Base-by-base conservation (phyloP, 2,888 invertebrate genomes). In the Vannuccia rotundouncinata region DNA sequence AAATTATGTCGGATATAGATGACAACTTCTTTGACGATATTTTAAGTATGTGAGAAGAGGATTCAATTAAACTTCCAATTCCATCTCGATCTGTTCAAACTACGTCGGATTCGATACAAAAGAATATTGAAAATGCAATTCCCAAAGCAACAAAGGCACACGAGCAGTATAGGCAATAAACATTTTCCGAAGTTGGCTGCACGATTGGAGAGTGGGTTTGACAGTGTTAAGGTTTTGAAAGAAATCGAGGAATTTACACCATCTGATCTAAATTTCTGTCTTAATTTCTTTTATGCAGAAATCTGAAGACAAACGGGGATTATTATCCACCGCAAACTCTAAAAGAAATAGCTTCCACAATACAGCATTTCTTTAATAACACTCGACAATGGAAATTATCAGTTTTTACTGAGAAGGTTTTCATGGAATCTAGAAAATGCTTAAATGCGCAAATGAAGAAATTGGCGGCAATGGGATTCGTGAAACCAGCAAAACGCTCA, bases 241-340 rank as follows among this genome's bases (percentile, higher is more conserved):
- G 30, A 29, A 75, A 75, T 75, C 17, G 75, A 75, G 31, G 75
- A 75, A 31, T 75, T 75, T 10, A 75, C 75, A 75, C 75, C 29
- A 29, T 29, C 29, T 30, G 75, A 75, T 29, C 31, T 75, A 28
- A 30, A 27, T 30, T 75, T 5, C 75, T 25, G 22, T 27, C 73
- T 73, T 73, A n/a, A 73, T 25, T 73, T 25, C 73, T 73, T 73
- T 73, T 73, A 73, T 27, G 27, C 29, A 30, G 75, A 13, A 29
- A 30, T 27, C 75, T 5, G 27, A 75, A 75, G 22, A 30, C 5
- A 30, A 28, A 10, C 17, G 75, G 75, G 31, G 75, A 75, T 29
- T 30, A 30, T 29, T 75, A 75, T 75, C 75, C 75, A 75, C 75
- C 75, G 17, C 75, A 75, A 75, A 75, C 75, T 5, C 31, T 75